Evolutionary conservation across 1,140 invertebrate species (phyloP).

Genomic region (Calosoma granatense): DNA sequence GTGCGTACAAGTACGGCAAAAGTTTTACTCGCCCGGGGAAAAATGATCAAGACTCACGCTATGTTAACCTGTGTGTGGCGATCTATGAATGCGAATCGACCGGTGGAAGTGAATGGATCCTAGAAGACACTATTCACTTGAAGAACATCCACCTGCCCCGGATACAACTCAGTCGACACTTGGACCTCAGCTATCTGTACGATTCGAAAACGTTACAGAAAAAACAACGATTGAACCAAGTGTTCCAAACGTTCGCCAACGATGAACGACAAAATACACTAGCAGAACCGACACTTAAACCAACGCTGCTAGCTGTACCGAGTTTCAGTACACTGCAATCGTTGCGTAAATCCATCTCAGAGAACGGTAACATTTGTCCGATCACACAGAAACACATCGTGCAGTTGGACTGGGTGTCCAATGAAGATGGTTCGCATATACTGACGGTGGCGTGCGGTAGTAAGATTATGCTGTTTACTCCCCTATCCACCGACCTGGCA

Average conservation of each 20-base stretch:
- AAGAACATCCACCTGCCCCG: slow-evolving; percentile 78
- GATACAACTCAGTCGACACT: slow-evolving; percentile 67
- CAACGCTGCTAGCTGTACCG: slow-evolving; percentile 73
- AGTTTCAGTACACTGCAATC: slow-evolving; percentile 89
- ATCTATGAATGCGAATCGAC: slow-evolving; percentile 99
- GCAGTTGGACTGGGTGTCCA: slow-evolving; percentile 97
- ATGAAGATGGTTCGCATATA: slow-evolving; percentile 97
- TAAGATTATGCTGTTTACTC: slow-evolving; percentile 77
- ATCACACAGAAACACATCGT: slow-evolving; percentile 81
- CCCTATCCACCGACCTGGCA: slow-evolving; percentile 79
- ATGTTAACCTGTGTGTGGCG: slow-evolving; percentile 89
- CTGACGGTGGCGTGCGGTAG: slow-evolving; percentile 93
- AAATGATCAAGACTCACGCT: slow-evolving; percentile 69
- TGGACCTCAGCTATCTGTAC: slow-evolving; percentile 74
- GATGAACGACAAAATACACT: slow-evolving; percentile 36
- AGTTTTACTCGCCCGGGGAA: slow-evolving; percentile 73
- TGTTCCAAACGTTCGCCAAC: slow-evolving; percentile 47
- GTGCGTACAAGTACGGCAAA: slow-evolving; percentile 87
- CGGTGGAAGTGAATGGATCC: slow-evolving; percentile 94
- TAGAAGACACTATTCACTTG: slow-evolving; percentile 93
- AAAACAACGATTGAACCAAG: slow-evolving; percentile 64
- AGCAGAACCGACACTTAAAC: slow-evolving; percentile 59
- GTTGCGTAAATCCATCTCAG: slow-evolving; percentile 75
- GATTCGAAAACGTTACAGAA: slow-evolving; percentile 71
- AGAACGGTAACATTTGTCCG: slow-evolving; percentile 83